Conservation (phyloP, 1,140 invertebrate species). For the Teleopsis dalmanni region DNA sequence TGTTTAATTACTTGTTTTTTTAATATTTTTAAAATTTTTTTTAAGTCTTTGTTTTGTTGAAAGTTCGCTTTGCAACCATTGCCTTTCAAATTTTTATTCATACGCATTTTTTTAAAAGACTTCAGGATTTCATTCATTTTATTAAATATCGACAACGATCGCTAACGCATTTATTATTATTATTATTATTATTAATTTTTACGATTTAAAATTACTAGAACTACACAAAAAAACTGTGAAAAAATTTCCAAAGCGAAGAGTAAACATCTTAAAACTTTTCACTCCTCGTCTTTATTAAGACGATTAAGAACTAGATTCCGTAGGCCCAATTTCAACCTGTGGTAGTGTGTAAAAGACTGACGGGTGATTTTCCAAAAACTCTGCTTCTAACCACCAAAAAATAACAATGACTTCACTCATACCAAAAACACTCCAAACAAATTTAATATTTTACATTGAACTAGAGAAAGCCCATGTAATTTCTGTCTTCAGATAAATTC, state of each 20-base stretch:
- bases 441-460: too few relatives aligned
- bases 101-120: conserved; percentile 41
- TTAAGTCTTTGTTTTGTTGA: conserved; percentile 26
- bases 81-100: conserved; percentile 16
- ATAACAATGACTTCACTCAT: not conserved
- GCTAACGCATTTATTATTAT: not conserved
- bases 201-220: too few relatives aligned
- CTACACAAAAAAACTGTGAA: too few relatives aligned
- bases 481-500: too few relatives aligned
- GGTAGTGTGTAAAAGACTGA: conserved; percentile 34
- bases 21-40: conserved; percentile 34
- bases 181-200: not conserved
- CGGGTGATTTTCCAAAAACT: conserved; percentile 36
- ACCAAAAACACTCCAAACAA: not conserved
- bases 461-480: too few relatives aligned
- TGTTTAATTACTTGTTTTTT: conserved; percentile 34
- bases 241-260: too few relatives aligned
- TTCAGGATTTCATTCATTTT: conserved; percentile 32
- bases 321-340: conserved; percentile 29
- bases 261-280: too few relatives aligned
- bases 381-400: conserved; percentile 13
- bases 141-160: not conserved
- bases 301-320: too few relatives aligned
- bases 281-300: too few relatives aligned
- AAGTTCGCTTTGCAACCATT: not conserved